A percentile compares a stretch with the other conserved stretches of the same genome.
phyloP scores from a whole-genome alignment of 2,797 vertebrate genomes.

The Xyrichtys novacula region DNA sequence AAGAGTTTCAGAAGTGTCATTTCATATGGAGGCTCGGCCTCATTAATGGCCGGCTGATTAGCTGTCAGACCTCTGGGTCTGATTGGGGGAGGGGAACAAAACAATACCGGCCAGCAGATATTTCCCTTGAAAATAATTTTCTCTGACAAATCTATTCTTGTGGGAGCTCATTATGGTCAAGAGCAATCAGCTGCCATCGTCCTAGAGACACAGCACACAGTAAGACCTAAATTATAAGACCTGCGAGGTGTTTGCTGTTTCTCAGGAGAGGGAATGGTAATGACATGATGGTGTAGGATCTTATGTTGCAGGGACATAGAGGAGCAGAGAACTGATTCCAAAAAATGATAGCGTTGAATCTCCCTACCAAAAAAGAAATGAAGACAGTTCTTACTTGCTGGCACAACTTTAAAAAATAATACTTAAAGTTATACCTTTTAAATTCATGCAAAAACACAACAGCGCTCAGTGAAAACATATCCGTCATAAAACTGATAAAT shows the following conservation, averaged over 20 bases:
- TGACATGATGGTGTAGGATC: not conserved
- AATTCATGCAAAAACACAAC: too few relatives aligned
- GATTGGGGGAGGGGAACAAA: slow-evolving; percentile 43
- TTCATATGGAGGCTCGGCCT: slow-evolving; percentile 43
- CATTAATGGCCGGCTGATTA: slow-evolving; percentile 61
- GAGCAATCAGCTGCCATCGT: slow-evolving; percentile 68
- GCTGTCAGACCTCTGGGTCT: slow-evolving; percentile 59
- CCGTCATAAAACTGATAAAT: too few relatives aligned
- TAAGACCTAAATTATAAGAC: slow-evolving; percentile 57
- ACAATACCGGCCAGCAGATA: slow-evolving; percentile 55
- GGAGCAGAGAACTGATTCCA: not conserved
- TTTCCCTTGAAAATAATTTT: slow-evolving; percentile 78
- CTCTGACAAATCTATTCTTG: slow-evolving; percentile 72
- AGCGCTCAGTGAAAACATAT: too few relatives aligned
- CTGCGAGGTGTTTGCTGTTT: slow-evolving; percentile 36
- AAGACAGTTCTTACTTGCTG: not conserved
- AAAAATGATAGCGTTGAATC: not conserved
- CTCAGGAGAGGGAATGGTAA: slow-evolving; percentile 10
- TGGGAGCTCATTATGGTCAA: slow-evolving; percentile 71
- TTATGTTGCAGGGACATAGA: slow-evolving; percentile 9
- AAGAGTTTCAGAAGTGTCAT: slow-evolving; percentile 43
- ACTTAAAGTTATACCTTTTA: too few relatives aligned
- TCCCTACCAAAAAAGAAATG: not conserved
- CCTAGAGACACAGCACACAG: slow-evolving; percentile 52
- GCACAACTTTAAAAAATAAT: too few relatives aligned